Base-by-base conservation (phyloP, 2,888 invertebrate genomes). In the Diogma glabrata region DNA sequence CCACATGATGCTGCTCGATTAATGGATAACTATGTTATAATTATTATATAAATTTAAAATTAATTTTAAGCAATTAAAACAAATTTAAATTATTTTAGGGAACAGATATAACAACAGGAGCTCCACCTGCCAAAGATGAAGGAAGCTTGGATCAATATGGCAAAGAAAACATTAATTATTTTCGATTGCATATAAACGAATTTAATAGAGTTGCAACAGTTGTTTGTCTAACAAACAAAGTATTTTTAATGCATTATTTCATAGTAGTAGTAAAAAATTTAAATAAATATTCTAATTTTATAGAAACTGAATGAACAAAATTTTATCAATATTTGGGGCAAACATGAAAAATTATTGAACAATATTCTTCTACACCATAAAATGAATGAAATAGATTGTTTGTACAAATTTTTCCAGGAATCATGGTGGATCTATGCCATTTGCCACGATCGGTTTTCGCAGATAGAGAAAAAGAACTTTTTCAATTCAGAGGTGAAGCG, bases 331-430 rank as follows among this genome's bases (percentile, higher is more conserved):
- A 62, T 88, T 28, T 87, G 81, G 64, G 87, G 86, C 0, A 78
- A 82, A 57, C 87, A 88, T 63, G 84, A 87, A 59, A 74, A 75
- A 19, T 68, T 81, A 59, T 72, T 87, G 53, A 82, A 87, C 65
- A 80, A 83, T 60, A 60, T 88, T 30, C 68, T 77, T 47, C 62
- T 69, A 16, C 73, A 83, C 51, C 84, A 75, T 63, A 69, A 77
- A 69, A 69, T 76, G 65, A 69, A 75, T 2, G 65, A 77, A 53
- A 79, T 88, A 28, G 66, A 71, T 0, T 84, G 88, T 62, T 72
- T 85, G 6, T 83, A 72, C 62, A 72, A 75, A 6, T 84, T 75
- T 67, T 84, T 86, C 67, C 71, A 71, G 8, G 75, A 81, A 57
- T 76, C 82, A 1, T 83, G 84, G 82, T 83, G 84, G 82, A 72